Base-by-base conservation (phyloP, 2,113 vertebrate genomes). In the Miniopterus natalensis region DNA sequence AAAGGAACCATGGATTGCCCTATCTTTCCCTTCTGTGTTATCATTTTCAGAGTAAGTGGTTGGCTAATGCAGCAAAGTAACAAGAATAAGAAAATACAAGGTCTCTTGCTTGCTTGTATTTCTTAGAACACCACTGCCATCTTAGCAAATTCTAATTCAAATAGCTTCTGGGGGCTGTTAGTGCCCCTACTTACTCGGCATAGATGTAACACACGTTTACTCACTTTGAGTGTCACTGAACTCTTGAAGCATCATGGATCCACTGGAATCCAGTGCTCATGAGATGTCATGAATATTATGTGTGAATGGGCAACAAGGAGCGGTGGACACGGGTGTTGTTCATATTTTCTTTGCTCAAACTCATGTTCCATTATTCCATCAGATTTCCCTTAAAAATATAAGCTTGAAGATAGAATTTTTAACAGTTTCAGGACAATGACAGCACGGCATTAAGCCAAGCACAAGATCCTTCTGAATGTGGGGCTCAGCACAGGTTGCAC, bases 71-170 rank as follows among this genome's bases (percentile, higher is more conserved):
- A 59, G 31, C 20, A 27, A 63, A 79, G 49, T 57, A 70, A 42
- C 6, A 42, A 53, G 15, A 63, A 21, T 49, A 88, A 88, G 51
- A 88, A 75, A 86, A 53, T 42, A 66, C 71, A 92, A 57, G 23
- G 18, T 75, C 45, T 17, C 27, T 90, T 78, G 47, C 17, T 73
- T 95, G 47, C 20, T 83, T 88, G 66, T 73, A 17, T 63, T 90
- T 84, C 90, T 96, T 91, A 71, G 61, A 92, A 78, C 8, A 90
- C 29, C 18, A 75, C 4, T 89, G 31, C 6, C 40, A 20, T 84
- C 23, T 84, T 88, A 63, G 47, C 49, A 84, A 94, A 15, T 68
- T 92, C 42, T 90, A 80, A 31, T 84, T 96, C 70, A 90, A 78
- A 61, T 66, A 53, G 9, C 29, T 94, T 95, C 47, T 86, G 31